Conservation (phyloP, 1,140 invertebrate genomes). For the Drosophila dunni region DNA sequence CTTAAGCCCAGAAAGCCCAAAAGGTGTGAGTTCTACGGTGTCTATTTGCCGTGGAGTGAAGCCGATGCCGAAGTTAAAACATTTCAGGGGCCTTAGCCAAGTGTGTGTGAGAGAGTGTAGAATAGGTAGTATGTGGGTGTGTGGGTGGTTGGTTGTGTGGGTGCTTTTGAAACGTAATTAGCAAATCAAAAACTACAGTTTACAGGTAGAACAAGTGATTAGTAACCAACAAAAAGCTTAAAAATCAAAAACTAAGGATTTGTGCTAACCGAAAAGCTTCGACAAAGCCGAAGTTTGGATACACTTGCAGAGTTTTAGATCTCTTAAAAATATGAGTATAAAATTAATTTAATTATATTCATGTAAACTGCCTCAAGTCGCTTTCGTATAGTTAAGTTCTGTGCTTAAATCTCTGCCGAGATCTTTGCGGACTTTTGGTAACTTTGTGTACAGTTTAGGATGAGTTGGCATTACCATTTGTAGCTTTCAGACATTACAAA, state of each 20-base stretch:
- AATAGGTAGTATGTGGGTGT: slow-evolving; percentile 8
- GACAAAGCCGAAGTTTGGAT: slow-evolving; percentile 29
- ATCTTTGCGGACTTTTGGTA: no score
- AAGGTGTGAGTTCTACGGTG: neutral
- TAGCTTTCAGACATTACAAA: no score
- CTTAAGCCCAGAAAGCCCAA: neutral
- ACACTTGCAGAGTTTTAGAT: slow-evolving; percentile 43
- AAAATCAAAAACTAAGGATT: slow-evolving; percentile 16
- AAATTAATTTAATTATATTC: no score
- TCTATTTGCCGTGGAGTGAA: neutral
- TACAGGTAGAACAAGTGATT: slow-evolving; percentile 13
- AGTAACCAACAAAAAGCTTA: slow-evolving; percentile 31
- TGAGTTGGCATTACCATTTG: no score
- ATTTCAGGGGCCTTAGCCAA: slow-evolving; percentile 10
- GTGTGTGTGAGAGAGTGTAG: slow-evolving; percentile 5
- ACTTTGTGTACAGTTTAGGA: no score
- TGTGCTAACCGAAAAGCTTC: slow-evolving; percentile 30
- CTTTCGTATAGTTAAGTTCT: no score
- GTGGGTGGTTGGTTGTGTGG: slow-evolving; percentile 14
- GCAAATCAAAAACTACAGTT: slow-evolving; percentile 37
- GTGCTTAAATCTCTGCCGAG: no score
- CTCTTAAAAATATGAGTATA: no score
- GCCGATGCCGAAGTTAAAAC: slow-evolving; percentile 4
- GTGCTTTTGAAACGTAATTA: slow-evolving; percentile 16
- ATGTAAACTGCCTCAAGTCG: no score